Evolutionary conservation across 2,797 vertebrate species (phyloP).

Genomic region (Amazona finschi): DNA sequence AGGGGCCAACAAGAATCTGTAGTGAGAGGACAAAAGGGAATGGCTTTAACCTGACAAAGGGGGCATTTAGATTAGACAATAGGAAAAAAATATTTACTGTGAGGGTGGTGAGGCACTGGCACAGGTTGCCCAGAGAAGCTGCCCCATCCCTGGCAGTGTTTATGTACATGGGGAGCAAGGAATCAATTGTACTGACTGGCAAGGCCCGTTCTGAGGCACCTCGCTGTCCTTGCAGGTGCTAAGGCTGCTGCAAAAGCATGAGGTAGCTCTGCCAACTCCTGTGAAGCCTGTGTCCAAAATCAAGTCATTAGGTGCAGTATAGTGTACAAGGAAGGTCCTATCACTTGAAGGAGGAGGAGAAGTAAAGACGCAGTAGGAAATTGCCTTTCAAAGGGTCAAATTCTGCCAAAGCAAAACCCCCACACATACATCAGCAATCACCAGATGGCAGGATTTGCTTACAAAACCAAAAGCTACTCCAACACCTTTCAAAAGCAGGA

Average conservation of each 20-base stretch:
- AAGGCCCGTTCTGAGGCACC: rapidly evolving
- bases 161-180: neutral
- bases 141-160: neutral
- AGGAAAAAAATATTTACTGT: neutral
- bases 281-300: neutral
- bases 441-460: neutral
- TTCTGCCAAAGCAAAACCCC: neutral
- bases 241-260: neutral
- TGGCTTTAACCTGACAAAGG: neutral
- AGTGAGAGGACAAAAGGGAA: neutral
- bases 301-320: neutral
- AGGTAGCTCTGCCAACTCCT: neutral
- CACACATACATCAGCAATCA: neutral
- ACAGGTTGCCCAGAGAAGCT: neutral
- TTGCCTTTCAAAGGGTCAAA: neutral
- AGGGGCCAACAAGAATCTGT: neutral
- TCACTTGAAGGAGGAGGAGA: neutral
- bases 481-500: neutral
- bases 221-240: rapidly evolving
- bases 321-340: neutral
- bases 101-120: neutral
- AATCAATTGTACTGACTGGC: neutral
- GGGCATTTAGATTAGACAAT: neutral
- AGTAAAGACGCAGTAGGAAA: neutral
- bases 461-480: neutral